Evolutionary conservation across 2,888 invertebrate species (phyloP), one percentile per base, ranked within the genome.

Genomic region (Sceliomorpha sp.): DNA sequence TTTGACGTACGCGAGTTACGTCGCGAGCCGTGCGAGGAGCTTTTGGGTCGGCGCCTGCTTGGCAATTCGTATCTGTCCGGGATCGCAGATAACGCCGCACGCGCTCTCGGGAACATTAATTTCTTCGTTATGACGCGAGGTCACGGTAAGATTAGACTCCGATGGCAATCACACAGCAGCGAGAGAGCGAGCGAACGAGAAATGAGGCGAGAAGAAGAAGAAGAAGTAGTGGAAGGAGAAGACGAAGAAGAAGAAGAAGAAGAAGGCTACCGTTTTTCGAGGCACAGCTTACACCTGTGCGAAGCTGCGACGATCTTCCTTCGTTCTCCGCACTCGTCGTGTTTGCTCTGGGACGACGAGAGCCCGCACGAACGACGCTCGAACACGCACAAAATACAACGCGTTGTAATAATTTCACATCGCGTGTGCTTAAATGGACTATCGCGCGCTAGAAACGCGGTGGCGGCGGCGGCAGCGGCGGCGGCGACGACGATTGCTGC

Each of bases 41-140:
- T 45, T 56, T 56, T 37, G 56, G 31, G 29, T 31, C 31, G 47
- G 37, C 58, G 47, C 58, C 40, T 47, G 47, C 37, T 44, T 14
- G 59, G 59, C 27, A 64, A 70, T 70, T 70, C 59, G 59, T 70
- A 70, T 64, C 64, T 64, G 53, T 64, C 48, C 20, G 24, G 47
- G 66, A 66, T 66, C 32, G 42, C 20, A 60, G 67, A 67, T 67
- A 67, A 60, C 50, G 39, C 40, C 48, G 27, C 36, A 17, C 55
- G 44, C 55, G 42, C 51, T 32, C 64, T 31, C 15, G 20, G 6
- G 8, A 51, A 55, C 55, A 67, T 67, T 67, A 60, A 67, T 59
- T 59, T 55, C 47, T 60, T 60, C 55, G 40, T 67, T 67, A 60
- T 53, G 47, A 58, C 55, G 48, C 37, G 44, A 37, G 45, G 59